phyloP scores from a whole-genome alignment of 1,140 invertebrate species.

The Eumaeus atala region DNA sequence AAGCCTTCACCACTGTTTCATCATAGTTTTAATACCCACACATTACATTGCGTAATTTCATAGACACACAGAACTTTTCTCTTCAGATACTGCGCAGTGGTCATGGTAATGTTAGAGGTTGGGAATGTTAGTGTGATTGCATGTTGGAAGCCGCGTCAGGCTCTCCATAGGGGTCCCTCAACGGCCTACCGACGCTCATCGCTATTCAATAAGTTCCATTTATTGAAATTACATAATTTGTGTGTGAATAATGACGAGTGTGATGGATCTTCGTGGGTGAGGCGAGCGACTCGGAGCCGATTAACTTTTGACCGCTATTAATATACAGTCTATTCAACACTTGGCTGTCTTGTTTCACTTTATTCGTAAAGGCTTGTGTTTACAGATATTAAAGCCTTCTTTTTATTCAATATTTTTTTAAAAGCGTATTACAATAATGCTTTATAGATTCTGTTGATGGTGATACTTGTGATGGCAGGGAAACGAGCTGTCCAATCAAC shows the following conservation, averaged over 20 bases:
- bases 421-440: neutral
- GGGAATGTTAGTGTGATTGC: slow-evolving; percentile 25
- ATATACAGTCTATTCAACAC: slow-evolving; percentile 60
- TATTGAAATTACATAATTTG: slow-evolving; percentile 74
- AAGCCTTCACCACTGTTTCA: neutral
- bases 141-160: slow-evolving; percentile 30
- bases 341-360: slow-evolving; percentile 30
- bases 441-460: neutral
- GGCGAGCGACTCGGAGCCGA: slow-evolving; percentile 68
- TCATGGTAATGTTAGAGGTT: slow-evolving; percentile 29
- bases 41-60: neutral
- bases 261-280: slow-evolving; percentile 73
- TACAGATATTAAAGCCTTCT: neutral
- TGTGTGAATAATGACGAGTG: slow-evolving; percentile 74
- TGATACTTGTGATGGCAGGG: neutral
- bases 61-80: neutral
- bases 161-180: slow-evolving; percentile 48
- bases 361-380: neutral
- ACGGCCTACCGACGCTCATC: slow-evolving; percentile 69
- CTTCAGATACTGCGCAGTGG: neutral
- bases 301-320: slow-evolving; percentile 73
- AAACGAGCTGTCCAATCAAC: too few species aligned
- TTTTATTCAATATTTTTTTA: neutral
- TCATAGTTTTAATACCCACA: neutral
- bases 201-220: slow-evolving; percentile 74